Conservation (phyloP, 2,888 invertebrate species). For the Polyommatus iphigenia region DNA sequence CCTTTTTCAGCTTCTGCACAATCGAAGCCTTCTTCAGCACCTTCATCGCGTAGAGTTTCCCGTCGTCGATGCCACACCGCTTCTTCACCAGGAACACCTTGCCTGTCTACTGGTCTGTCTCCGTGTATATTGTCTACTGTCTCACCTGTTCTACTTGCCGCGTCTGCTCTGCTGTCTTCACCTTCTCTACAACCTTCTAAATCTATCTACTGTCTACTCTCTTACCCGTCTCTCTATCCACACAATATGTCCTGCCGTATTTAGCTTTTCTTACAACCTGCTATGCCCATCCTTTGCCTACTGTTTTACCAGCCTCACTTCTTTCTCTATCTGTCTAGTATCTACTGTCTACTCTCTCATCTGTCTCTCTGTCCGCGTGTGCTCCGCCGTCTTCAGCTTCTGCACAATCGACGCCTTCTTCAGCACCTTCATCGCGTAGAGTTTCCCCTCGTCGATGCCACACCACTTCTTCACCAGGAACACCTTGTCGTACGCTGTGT, state of each 20-base stretch:
- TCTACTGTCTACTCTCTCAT: conserved; percentile 56
- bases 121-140: no score
- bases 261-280: conserved; percentile 85
- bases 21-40: conserved; percentile 97
- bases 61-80: conserved; percentile 90
- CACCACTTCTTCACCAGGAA: conserved; percentile 96
- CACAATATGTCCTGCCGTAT: conserved; percentile 98
- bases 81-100: conserved; percentile 98
- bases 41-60: conserved; percentile 98
- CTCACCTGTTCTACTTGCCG: no score
- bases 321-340: no score
- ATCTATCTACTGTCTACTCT: no score
- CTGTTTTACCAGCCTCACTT: no score
- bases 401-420: conserved; percentile 97
- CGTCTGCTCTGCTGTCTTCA: no score
- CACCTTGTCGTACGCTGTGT: conserved; percentile 94
- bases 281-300: no score
- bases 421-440: conserved; percentile 99
- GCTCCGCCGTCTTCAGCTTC: conserved; percentile 97
- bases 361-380: conserved; percentile 97
- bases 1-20: conserved; percentile 95
- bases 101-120: conserved; percentile 64
- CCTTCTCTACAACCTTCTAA: no score
- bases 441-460: conserved; percentile 90
- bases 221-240: conserved; percentile 94